Percentiles rank a stretch among this genome's conserved stretches.
Conservation (phyloP, 2,797 vertebrate species). For the Bucorvus abyssinicus region DNA sequence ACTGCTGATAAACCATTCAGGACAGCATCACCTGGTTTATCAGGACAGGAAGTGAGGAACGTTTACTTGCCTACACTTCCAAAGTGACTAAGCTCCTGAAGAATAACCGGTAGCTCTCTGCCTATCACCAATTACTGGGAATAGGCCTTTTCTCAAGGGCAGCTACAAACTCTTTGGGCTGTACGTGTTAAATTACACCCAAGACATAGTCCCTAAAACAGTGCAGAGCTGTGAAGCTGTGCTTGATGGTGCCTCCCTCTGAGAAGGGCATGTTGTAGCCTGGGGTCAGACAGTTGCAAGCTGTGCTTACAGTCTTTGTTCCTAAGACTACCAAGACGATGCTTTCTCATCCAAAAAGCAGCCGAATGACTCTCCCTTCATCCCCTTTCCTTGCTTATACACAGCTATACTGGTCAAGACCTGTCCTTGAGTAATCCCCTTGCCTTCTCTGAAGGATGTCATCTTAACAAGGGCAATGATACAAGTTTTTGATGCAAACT, state of each 20-base stretch:
- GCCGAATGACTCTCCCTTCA: not conserved
- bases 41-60: not conserved
- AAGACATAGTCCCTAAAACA: not conserved
- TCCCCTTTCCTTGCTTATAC: not conserved
- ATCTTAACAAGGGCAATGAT: not conserved
- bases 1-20: not conserved
- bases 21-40: not conserved
- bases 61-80: not conserved
- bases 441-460: not conserved
- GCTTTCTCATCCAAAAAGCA: not conserved
- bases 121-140: not conserved
- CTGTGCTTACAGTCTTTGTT: not conserved
- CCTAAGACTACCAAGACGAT: not conserved
- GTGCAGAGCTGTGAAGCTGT: not conserved
- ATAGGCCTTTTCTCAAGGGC: not conserved
- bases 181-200: not conserved
- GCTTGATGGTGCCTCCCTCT: not conserved
- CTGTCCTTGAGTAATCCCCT: slow-evolving; percentile 8
- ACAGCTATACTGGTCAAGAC: not conserved
- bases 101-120: not conserved
- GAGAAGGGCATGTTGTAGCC: not conserved
- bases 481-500: not conserved
- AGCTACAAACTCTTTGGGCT: not conserved
- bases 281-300: not conserved
- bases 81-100: not conserved